phyloP scores from a whole-genome alignment of 1,140 invertebrate species.

The Caenorhabditis elegans region DNA sequence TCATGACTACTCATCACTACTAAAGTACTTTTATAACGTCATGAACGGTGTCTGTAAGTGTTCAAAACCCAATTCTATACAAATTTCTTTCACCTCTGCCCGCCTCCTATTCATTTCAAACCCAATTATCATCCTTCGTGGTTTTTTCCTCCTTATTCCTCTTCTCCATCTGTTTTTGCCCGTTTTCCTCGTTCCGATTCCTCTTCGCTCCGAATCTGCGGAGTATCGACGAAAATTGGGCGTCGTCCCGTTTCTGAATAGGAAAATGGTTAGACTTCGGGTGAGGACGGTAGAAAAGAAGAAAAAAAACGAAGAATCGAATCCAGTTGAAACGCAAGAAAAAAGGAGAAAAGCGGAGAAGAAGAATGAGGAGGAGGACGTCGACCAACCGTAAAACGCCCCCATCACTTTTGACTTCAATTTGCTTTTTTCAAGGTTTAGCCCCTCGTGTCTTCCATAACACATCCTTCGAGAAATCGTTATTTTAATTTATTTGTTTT shows the following conservation, averaged over 20 bases:
- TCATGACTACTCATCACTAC: no score
- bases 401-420: conserved; percentile 30
- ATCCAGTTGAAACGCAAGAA: conserved; percentile 12
- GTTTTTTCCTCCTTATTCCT: background rate
- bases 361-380: background rate
- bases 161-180: background rate
- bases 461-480: background rate
- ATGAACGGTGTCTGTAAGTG: background rate
- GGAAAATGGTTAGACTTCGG: background rate
- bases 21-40: no score
- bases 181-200: conserved; percentile 21
- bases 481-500: no score
- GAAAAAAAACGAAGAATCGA: conserved; percentile 25
- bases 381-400: conserved; percentile 32
- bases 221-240: background rate
- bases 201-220: background rate
- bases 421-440: conserved; percentile 32
- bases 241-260: conserved; percentile 17
- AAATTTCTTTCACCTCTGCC: background rate
- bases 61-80: background rate
- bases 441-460: background rate
- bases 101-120: background rate
- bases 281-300: no score
- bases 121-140: conserved; percentile 18
- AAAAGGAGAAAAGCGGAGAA: background rate